phyloP scores from a whole-genome alignment of 2,888 invertebrate species.

The Microdon myrmicae region DNA sequence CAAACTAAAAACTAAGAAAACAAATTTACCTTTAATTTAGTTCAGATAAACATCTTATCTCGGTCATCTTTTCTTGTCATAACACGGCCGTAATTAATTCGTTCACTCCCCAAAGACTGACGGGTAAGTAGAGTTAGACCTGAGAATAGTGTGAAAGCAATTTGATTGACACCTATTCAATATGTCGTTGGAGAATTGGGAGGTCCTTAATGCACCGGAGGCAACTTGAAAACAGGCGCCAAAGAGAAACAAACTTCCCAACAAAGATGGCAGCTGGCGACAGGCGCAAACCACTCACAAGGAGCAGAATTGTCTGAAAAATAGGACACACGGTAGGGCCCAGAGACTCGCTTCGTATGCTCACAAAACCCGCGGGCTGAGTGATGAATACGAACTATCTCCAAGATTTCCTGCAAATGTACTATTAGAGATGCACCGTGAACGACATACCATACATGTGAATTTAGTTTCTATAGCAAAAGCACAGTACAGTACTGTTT shows the following conservation, averaged over 20 bases:
- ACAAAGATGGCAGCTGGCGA: no score
- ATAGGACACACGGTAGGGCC: no score
- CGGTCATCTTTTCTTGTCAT: slow-evolving; percentile 50
- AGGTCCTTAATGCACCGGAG: no score
- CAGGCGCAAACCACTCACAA: no score
- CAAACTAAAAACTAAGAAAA: slow-evolving; percentile 13
- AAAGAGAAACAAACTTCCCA: no score
- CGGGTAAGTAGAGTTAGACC: slow-evolving; percentile 18
- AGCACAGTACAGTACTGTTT: not conserved
- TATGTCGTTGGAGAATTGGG: no score
- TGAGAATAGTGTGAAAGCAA: slow-evolving; percentile 44
- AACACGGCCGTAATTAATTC: slow-evolving; percentile 50
- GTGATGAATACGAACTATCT: slow-evolving; percentile 39
- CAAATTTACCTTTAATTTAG: slow-evolving; percentile 52
- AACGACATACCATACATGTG: no score
- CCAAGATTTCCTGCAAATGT: slow-evolving; percentile 22
- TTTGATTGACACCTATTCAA: slow-evolving; percentile 49
- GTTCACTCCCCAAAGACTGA: slow-evolving; percentile 33
- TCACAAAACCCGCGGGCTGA: slow-evolving; percentile 30
- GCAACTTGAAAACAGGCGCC: no score
- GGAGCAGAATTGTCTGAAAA: no score
- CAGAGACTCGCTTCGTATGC: no score
- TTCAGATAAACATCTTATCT: slow-evolving; percentile 53
- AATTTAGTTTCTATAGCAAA: slow-evolving; percentile 1
- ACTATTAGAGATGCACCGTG: no score